phyloP scores from a whole-genome alignment of 2,113 vertebrate genomes.

The Alaudala cheleensis region DNA sequence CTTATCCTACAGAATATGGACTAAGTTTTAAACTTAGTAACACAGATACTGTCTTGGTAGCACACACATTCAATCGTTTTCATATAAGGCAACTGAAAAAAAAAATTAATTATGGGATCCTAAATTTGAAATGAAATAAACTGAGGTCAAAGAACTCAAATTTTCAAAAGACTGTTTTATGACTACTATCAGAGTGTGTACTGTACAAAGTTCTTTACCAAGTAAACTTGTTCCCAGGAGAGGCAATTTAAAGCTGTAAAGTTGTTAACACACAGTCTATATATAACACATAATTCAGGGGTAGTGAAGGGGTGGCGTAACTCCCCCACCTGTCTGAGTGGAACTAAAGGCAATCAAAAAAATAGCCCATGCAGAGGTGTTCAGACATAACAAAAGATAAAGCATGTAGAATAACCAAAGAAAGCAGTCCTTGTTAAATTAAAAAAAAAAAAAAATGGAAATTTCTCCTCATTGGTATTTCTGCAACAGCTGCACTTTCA shows the following conservation, averaged over 20 bases:
- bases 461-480: neutral
- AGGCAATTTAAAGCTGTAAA: neutral
- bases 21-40: neutral
- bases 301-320: neutral
- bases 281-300: neutral
- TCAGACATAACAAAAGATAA: neutral
- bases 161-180: neutral
- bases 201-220: neutral
- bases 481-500: neutral
- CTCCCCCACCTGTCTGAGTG: neutral
- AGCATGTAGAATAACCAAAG: neutral
- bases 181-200: neutral
- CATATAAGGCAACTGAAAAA: neutral
- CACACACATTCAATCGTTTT: neutral
- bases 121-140: neutral
- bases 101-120: neutral
- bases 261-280: fast-evolving
- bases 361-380: fast-evolving
- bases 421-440: neutral
- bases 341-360: neutral
- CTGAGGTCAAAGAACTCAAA: neutral
- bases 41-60: neutral
- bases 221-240: neutral
- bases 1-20: neutral
- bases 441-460: neutral